These are phyloP conservation scores for Fragum fragum DNA, from an alignment of 2,888 invertebrate species.

Conservation along the genomic window DNA sequence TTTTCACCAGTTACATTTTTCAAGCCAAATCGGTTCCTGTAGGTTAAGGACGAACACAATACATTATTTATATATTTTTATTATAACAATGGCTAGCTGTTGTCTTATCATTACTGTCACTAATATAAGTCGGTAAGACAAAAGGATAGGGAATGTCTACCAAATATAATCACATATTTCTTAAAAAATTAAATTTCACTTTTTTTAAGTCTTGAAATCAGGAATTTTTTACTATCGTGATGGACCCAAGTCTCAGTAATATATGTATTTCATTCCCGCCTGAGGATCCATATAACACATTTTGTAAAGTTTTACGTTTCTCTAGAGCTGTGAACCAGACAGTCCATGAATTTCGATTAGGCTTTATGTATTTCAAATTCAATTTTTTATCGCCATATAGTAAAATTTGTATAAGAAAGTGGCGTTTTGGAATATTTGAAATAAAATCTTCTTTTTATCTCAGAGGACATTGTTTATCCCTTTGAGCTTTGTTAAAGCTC, in stretches of 20 bases:
- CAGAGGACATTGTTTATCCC: neutral
- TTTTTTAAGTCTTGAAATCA: constrained; percentile 7
- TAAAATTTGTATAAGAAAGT: neutral
- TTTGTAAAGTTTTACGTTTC: constrained; percentile 5
- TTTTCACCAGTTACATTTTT: too few relatives aligned
- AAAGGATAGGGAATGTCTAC: neutral
- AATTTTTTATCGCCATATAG: neutral
- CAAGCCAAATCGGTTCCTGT: too few relatives aligned
- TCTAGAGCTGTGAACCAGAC: constrained; percentile 12
- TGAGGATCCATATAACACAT: constrained; percentile 10
- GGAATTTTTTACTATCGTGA: neutral
- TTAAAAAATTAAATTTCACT: constrained; percentile 10
- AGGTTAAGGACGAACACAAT: too few relatives aligned
- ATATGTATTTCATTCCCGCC: constrained; percentile 6
- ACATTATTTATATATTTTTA: too few relatives aligned
- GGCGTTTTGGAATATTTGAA: too few relatives aligned
- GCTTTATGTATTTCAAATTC: constrained; percentile 23
- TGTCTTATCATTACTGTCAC: too few relatives aligned
- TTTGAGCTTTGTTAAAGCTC: neutral
- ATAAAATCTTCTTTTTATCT: too few relatives aligned
- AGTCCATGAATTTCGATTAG: neutral
- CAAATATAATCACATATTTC: neutral
- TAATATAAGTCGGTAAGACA: too few relatives aligned
- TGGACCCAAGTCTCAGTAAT: neutral
- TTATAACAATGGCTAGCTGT: too few relatives aligned